Evolutionary conservation across 2,797 vertebrate species (phyloP), one percentile per base, ranked within the genome.

Genomic region (Dryobates pubescens): DNA sequence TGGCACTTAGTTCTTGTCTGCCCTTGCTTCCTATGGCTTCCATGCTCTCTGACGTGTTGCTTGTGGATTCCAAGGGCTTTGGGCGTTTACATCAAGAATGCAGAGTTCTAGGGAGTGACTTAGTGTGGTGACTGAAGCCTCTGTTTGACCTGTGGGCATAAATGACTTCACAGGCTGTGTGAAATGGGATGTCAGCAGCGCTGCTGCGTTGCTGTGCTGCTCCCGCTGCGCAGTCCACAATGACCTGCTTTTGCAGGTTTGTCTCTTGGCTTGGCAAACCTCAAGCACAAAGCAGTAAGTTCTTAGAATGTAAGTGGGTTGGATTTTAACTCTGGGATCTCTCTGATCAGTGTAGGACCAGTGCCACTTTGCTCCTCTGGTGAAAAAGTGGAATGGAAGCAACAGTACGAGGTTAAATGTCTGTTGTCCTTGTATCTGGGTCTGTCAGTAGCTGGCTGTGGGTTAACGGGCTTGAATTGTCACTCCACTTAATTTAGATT

Each of bases 81-180:
- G 43, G 43, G 84, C 94, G 93, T 95, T 95, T 87, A 22, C 87
- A 77, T 89, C 59, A 87, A 59, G 86, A 96, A 79, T 93, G 73
- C 53, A 19, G 84, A 54, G 62, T 95, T 92, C 71, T 87, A 80
- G 81, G 86, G 86, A 93, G 84, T 85, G 87, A 82, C 90, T 76
- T 56, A 30, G 20, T 36, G 82, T 17, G 38, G 59, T 90, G 84
- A 94, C 80, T 74, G 78, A 91, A 88, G 89, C 58, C 65, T 84
- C 1, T 0, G 29, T 89, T 78, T 95, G 74, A 69, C 94, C 92
- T 41, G 88, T 41, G 79, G 95, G 76, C 84, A 79, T 63, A 92
- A 86, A 79, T 90, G 81, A 77, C 64, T 92, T 89, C 62, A 36
- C 51, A 89, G 76, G 36, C 68, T 6, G 68, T 8, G 7, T 53